Percentiles rank a stretch among this genome's conserved stretches.
These are phyloP conservation scores for Conus betulinus DNA, from an alignment of 1,140 invertebrate genomes.

Conservation along the genomic window DNA sequence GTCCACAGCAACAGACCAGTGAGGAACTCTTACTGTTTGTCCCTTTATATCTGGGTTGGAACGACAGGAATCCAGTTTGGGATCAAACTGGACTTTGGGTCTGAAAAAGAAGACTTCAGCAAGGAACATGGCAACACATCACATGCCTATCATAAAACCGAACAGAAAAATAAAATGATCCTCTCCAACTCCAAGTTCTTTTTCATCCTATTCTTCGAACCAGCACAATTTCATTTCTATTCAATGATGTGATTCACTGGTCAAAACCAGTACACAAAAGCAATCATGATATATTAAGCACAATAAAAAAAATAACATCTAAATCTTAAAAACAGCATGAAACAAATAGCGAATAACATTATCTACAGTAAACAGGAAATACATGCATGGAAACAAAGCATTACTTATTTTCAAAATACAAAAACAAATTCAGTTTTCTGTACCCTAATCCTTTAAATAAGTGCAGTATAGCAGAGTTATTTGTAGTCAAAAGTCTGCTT, in stretches of 20 bases:
- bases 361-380: too few species aligned
- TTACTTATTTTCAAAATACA: too few species aligned
- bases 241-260: neutral
- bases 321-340: neutral
- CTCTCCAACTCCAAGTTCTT: neutral
- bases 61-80: conserved; percentile 22
- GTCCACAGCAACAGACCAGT: conserved; percentile 4
- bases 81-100: conserved; percentile 4
- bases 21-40: conserved; percentile 27
- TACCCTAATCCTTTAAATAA: too few species aligned
- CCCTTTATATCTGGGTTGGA: conserved; percentile 23
- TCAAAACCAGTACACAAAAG: neutral
- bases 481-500: too few species aligned
- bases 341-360: too few species aligned
- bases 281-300: neutral
- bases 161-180: neutral
- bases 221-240: too few species aligned
- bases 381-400: too few species aligned
- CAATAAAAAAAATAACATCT: neutral
- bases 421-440: too few species aligned
- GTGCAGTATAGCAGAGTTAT: too few species aligned
- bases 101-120: conserved; percentile 38
- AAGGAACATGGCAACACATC: conserved; percentile 30
- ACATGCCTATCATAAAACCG: neutral
- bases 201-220: neutral